Base-by-base conservation (phyloP, 2,113 vertebrate genomes). In the Clupea harengus region DNA sequence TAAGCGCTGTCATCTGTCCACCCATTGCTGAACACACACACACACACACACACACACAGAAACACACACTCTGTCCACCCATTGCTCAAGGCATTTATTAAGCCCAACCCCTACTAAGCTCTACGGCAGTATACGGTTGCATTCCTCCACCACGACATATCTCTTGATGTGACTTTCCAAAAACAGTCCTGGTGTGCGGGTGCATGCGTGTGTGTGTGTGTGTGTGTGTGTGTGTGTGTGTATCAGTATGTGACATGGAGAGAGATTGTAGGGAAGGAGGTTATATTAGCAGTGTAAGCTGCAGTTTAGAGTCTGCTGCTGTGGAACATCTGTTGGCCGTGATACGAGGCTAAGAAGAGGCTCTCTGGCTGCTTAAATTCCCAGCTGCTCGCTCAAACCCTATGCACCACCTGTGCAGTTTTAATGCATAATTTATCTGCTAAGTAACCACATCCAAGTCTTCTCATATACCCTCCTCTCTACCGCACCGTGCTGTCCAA, bases 341-440 rank as follows among this genome's bases (percentile, higher is more conserved):
- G 93, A 94, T 95, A 94, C 90, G 92, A 92, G 91, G 90, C 91
- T 85, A 20, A 88, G 87, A 87, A 91, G 91, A 88, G 81, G 82
- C 60, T 84, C 82, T 52, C 86, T 49, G 49, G 75, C 67, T 85
- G 80, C 80, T 82, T 81, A 82, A 82, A 57, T 81, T 86, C 81
- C 28, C 88, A 88, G 83, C 85, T 88, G 85, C 82, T 85, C 80
- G 45, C 45, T 67, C 64, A 90, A 92, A 91, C 84, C 90, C 89
- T 88, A 90, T 81, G 83, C 75, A 78, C 93, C 94, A 93, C 94
- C 93, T 93, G 93, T 93, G 92, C 92, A 83, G 90, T 93, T 94
- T 93, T 92, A 94, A 95, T 94, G 92, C 92, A 94, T 93, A 93
- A 94, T 94, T 93, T 90, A 93, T 93, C 89, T 91, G 87, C 91